phyloP scores from a whole-genome alignment of 1,140 invertebrate species.

The Euwallacea similis region DNA sequence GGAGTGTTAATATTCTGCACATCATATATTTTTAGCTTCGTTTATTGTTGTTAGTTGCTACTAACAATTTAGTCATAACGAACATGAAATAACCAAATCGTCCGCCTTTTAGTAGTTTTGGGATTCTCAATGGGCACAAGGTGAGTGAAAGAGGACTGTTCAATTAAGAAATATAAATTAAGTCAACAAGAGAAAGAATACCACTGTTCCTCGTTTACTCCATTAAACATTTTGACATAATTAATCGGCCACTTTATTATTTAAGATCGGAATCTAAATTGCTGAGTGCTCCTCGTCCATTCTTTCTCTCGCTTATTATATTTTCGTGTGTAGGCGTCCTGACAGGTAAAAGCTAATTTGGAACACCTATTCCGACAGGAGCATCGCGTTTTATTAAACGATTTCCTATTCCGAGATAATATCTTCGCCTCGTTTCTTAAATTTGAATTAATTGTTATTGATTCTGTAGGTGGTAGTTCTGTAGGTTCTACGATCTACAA shows the following conservation, averaged over 20 bases:
- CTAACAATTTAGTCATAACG: too few relatives aligned
- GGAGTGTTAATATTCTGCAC: too few relatives aligned
- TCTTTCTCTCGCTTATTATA: conserved; percentile 20
- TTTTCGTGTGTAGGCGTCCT: conserved; percentile 20
- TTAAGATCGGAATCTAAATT: conserved; percentile 26
- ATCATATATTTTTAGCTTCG: too few relatives aligned
- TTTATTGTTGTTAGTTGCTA: too few relatives aligned
- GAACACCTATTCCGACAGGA: conserved; percentile 28
- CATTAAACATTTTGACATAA: conserved; percentile 25
- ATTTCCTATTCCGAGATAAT: conserved; percentile 22
- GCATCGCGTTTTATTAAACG: conserved; percentile 29
- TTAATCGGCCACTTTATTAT: conserved; percentile 29
- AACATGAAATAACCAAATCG: too few relatives aligned
- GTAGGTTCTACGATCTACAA: too few relatives aligned
- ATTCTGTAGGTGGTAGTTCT: too few relatives aligned
- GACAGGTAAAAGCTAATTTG: conserved; percentile 30
- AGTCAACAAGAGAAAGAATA: neutral
- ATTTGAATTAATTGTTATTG: neutral
- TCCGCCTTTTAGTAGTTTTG: too few relatives aligned
- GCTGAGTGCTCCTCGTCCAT: conserved; percentile 9
- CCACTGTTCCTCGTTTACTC: conserved; percentile 1
- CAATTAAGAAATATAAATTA: neutral
- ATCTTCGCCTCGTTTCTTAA: neutral
- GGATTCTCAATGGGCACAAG: too few relatives aligned
- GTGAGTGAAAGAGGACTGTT: too few relatives aligned